These are phyloP conservation scores for Callopanchax toddi DNA, from an alignment of 2,113 vertebrate species.

Conservation along the genomic window DNA sequence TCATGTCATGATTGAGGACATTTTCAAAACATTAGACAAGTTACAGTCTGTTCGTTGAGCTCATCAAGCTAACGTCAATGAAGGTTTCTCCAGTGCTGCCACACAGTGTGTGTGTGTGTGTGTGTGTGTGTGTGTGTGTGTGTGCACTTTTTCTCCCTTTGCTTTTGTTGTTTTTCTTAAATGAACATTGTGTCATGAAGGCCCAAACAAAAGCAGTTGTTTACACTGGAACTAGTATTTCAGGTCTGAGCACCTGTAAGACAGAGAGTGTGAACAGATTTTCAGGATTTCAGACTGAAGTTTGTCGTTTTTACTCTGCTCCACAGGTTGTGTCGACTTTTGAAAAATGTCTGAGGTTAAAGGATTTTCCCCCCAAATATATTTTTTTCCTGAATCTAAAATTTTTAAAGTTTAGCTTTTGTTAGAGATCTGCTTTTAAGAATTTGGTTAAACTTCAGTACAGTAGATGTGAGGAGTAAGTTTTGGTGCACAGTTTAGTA, in stretches of 20 bases:
- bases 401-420: too few species aligned
- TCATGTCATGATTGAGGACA: conserved; percentile 28
- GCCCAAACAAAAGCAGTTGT: conserved; percentile 16
- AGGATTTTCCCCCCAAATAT: not conserved
- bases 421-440: too few species aligned
- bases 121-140: not conserved
- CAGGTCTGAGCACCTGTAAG: conserved; percentile 52
- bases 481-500: too few species aligned
- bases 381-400: too few species aligned
- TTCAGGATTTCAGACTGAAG: conserved; percentile 49
- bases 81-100: conserved; percentile 9
- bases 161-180: conserved; percentile 9
- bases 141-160: not conserved
- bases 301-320: conserved; percentile 20
- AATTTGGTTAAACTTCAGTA: not conserved
- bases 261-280: conserved; percentile 23
- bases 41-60: conserved; percentile 6
- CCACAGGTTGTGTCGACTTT: not conserved
- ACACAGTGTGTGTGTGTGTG: not conserved
- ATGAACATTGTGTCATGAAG: conserved; percentile 12
- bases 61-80: not conserved
- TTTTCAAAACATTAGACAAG: conserved; percentile 18
- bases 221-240: conserved; percentile 57
- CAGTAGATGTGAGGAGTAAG: not conserved
- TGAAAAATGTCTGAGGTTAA: conserved; percentile 8